These are phyloP conservation scores for Troides aeacus DNA, from an alignment of 2,888 invertebrate genomes.

Conservation along the genomic window DNA sequence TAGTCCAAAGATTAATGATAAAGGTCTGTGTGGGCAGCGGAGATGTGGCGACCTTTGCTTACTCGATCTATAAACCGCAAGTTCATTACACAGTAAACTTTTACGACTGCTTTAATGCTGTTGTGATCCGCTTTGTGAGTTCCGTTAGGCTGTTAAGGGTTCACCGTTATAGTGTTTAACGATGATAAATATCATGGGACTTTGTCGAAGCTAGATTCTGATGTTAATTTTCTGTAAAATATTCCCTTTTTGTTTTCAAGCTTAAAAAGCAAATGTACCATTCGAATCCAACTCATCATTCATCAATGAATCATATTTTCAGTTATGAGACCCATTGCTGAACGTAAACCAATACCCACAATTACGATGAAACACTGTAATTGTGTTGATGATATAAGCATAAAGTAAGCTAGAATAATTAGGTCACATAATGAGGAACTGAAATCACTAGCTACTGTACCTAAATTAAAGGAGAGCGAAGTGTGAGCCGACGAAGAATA, in stretches of 20 bases:
- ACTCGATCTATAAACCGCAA: background rate
- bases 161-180: background rate
- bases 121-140: background rate
- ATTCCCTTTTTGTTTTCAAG: background rate
- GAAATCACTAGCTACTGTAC: no score
- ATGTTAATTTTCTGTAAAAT: background rate
- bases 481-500: no score
- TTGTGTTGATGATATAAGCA: no score
- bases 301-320: no score
- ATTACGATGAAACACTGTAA: no score
- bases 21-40: background rate
- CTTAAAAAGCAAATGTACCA: no score
- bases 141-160: background rate
- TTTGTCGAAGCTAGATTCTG: background rate
- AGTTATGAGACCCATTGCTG: no score
- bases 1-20: constrained; percentile 1
- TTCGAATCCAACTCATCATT: no score
- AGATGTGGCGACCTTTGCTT: background rate
- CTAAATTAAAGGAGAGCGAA: no score
- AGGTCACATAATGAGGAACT: no score
- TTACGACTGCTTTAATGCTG: constrained; percentile 2
- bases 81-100: constrained; percentile 2
- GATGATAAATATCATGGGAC: background rate
- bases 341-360: no score
- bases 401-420: no score